Conservation (phyloP, 2,113 vertebrate genomes). For the Phaetusa simplex region DNA sequence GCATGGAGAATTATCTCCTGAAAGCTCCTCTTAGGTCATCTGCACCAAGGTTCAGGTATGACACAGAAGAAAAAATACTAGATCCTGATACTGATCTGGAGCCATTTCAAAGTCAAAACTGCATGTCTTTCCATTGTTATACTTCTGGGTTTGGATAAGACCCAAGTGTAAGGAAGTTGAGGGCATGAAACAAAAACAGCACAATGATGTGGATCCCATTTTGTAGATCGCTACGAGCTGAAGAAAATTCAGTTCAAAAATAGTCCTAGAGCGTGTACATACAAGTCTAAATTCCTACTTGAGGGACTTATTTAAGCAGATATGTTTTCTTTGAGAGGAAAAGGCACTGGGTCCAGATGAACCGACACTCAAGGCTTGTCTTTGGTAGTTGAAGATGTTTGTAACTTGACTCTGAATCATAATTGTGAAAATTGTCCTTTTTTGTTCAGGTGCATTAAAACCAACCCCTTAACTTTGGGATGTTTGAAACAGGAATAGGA, state of each 20-base stretch:
- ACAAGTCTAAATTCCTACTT: not conserved
- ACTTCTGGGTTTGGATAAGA: not conserved
- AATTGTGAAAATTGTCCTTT: not conserved
- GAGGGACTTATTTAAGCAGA: not conserved
- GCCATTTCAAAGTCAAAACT: not conserved
- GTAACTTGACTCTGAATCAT: not conserved
- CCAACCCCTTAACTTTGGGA: not conserved
- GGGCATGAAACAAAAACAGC: not conserved
- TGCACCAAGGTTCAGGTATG: not conserved
- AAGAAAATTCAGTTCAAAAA: not conserved
- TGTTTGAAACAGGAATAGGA: not conserved
- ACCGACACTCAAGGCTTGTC: not conserved
- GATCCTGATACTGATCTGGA: not conserved
- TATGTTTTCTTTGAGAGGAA: not conserved
- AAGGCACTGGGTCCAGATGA: not conserved
- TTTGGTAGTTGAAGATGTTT: not conserved
- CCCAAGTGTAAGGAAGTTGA: not conserved
- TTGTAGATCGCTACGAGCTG: not conserved
- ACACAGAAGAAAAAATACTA: not conserved
- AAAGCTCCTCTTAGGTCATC: not conserved
- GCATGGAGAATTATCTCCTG: not conserved
- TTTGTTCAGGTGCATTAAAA: not conserved
- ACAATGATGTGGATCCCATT: not conserved
- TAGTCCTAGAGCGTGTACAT: not conserved
- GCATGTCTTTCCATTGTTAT: not conserved